These are phyloP conservation scores for Camponotus fellah DNA, from an alignment of 2,888 invertebrate genomes.

Conservation along the genomic window DNA sequence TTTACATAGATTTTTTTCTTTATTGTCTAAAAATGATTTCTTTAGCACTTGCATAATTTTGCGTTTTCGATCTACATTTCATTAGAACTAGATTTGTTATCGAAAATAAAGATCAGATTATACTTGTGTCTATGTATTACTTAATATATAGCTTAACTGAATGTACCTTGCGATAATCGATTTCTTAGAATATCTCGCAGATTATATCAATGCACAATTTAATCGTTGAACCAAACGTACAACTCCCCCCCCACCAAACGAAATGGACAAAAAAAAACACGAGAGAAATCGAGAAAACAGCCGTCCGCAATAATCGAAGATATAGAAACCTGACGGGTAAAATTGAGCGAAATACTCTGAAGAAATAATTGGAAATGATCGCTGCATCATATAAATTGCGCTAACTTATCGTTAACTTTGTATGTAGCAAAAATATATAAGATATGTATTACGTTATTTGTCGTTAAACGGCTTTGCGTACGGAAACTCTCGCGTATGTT, in stretches of 20 bases:
- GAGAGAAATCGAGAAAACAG: slow-evolving; percentile 55
- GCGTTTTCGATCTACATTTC: slow-evolving; percentile 27
- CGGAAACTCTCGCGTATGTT: slow-evolving; percentile 51
- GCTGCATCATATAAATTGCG: slow-evolving; percentile 42
- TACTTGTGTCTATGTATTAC: slow-evolving; percentile 53
- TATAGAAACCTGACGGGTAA: slow-evolving; percentile 17
- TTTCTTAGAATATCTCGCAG: slow-evolving; percentile 47
- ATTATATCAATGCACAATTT: neutral
- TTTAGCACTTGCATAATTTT: slow-evolving; percentile 19
- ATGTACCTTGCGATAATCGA: slow-evolving; percentile 40
- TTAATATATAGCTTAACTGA: slow-evolving; percentile 52
- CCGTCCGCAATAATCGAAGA: slow-evolving; percentile 63
- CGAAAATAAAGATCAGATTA: slow-evolving; percentile 17
- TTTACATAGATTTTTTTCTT: neutral
- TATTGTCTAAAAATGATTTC: neutral
- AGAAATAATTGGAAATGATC: slow-evolving; percentile 47
- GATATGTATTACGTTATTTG: slow-evolving; percentile 56
- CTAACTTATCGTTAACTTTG: slow-evolving; percentile 61
- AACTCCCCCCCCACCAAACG: neutral
- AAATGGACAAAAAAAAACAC: neutral
- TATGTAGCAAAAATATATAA: slow-evolving; percentile 52
- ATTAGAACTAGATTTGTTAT: slow-evolving; percentile 25
- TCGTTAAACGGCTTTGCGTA: slow-evolving; percentile 59
- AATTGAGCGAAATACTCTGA: slow-evolving; percentile 20
- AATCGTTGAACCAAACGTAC: neutral